Evolutionary conservation across 2,888 invertebrate genomes (phyloP).

Genomic region (Frankliniella fusca): DNA sequence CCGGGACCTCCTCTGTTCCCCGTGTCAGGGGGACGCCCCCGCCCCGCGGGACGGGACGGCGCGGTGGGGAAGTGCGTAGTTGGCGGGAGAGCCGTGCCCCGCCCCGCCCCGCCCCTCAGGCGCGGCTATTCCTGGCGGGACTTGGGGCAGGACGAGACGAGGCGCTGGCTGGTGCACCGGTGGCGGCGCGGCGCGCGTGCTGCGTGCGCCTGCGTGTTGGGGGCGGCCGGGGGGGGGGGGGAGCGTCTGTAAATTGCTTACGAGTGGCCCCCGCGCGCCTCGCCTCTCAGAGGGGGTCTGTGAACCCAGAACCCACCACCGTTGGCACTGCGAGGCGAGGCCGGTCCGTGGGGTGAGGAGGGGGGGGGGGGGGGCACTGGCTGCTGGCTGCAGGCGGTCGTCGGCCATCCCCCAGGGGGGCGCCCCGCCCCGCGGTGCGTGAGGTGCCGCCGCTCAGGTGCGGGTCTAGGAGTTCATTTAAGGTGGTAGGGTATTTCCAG

Average conservation of each 20-base stretch:
- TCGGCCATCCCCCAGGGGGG: no score
- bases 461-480: no score
- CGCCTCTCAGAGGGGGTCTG: background rate
- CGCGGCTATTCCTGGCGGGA: conserved; percentile 7
- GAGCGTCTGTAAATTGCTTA: background rate
- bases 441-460: no score
- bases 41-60: conserved; percentile 31
- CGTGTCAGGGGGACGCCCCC: conserved; percentile 40
- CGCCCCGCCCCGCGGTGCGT: background rate
- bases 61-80: background rate
- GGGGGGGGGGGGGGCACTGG: no score
- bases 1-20: no score
- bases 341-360: no score
- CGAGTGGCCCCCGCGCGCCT: background rate
- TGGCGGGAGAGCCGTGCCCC: background rate
- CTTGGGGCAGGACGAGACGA: background rate
- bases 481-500: no score
- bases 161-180: background rate
- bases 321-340: no score
- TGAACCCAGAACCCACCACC: no score
- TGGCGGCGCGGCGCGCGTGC: background rate
- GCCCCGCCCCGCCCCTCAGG: background rate
- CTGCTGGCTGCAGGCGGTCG: no score
- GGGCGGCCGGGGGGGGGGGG: background rate
- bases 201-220: background rate